A percentile compares a stretch with the other conserved stretches of the same genome.
Conservation (phyloP, 2,888 invertebrate species). For the Timandra comae region DNA sequence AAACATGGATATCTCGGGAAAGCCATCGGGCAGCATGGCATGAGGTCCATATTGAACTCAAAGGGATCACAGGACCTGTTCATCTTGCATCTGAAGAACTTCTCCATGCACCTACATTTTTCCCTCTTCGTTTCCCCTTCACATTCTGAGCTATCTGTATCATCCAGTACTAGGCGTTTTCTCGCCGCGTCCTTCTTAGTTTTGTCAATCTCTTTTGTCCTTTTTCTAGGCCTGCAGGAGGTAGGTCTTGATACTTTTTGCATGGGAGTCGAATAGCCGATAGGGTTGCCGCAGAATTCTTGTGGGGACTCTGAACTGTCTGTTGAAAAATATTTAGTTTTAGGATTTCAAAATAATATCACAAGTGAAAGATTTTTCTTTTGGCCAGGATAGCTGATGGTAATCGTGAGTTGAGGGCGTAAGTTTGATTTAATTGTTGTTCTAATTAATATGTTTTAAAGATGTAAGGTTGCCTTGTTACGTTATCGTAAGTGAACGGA, state of each 20-base stretch:
- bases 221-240: constrained; percentile 13
- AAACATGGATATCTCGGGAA: constrained; percentile 22
- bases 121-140: constrained; percentile 11
- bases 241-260: not conserved
- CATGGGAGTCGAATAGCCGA: not conserved
- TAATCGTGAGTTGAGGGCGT: no score
- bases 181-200: constrained; percentile 11
- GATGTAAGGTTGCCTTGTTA: no score
- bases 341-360: no score
- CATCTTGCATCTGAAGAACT: constrained; percentile 17
- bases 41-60: constrained; percentile 14
- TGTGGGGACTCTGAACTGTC: not conserved
- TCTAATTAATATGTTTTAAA: no score
- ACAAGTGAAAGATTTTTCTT: no score
- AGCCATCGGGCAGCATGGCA: constrained; percentile 20
- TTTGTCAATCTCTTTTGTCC: constrained; percentile 10
- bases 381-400: no score
- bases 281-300: not conserved
- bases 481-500: no score
- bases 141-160: constrained; percentile 25
- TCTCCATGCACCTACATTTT: constrained; percentile 29
- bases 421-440: no score
- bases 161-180: constrained; percentile 22
- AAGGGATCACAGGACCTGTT: constrained; percentile 9
- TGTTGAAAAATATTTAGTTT: no score